Evolutionary conservation across 1,140 invertebrate species (phyloP).

Genomic region (Physella acuta): DNA sequence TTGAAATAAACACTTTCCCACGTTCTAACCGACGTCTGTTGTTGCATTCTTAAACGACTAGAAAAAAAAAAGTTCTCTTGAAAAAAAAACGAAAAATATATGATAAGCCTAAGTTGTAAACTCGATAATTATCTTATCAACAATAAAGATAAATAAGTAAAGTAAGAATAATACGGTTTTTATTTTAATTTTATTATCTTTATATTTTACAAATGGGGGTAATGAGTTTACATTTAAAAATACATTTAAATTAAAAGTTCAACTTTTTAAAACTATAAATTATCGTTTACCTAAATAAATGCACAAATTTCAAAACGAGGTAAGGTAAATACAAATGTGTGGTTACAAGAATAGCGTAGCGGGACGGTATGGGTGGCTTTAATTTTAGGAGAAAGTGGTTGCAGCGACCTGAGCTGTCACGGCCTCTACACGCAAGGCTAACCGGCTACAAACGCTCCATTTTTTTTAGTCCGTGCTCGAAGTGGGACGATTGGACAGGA

Average conservation of each 20-base stretch:
- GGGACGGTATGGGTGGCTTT: not conserved
- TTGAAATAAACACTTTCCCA: constrained; percentile 14
- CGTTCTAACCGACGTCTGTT: not conserved
- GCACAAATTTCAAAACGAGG: not conserved
- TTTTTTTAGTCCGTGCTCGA: constrained; percentile 24
- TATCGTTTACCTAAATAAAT: not conserved
- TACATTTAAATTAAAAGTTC: not conserved
- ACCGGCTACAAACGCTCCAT: constrained; percentile 15
- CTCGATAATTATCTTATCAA: too few relatives aligned
- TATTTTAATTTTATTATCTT: too few relatives aligned
- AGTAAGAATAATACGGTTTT: too few relatives aligned
- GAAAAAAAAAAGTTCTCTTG: not conserved
- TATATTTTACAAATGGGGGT: too few relatives aligned
- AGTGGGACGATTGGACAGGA: constrained; percentile 14
- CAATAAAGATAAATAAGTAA: too few relatives aligned
- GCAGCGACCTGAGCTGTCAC: constrained; percentile 9
- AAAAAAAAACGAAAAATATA: not conserved
- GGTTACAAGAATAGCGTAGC: not conserved
- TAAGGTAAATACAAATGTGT: not conserved
- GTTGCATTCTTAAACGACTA: not conserved
- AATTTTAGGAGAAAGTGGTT: not conserved
- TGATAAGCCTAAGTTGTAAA: too few relatives aligned
- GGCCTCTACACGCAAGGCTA: not conserved
- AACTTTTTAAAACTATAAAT: not conserved
- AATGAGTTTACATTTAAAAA: not conserved